Conservation (phyloP, 2,797 vertebrate species). For the Sternotherus odoratus region DNA sequence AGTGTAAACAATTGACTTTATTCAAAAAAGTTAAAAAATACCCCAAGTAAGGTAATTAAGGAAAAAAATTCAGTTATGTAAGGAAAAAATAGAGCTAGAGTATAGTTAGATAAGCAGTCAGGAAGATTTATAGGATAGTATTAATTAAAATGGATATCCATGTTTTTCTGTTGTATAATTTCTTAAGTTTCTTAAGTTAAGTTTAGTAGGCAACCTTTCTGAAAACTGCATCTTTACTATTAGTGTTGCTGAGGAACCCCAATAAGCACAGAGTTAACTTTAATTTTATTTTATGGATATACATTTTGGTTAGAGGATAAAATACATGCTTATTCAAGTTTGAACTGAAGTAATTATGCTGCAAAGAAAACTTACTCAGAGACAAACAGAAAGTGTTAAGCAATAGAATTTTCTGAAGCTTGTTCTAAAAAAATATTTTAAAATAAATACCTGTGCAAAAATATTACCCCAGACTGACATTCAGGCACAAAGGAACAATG, state of each 20-base stretch:
- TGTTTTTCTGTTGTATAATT: background rate
- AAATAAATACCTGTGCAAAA: background rate
- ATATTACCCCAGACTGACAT: background rate
- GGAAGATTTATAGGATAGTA: fast-evolving
- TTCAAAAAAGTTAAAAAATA: background rate
- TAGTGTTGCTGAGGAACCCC: background rate
- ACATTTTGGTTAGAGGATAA: background rate
- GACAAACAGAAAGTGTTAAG: background rate
- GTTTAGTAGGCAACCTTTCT: background rate
- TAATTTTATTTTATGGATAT: background rate
- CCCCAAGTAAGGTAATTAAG: background rate
- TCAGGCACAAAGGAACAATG: background rate
- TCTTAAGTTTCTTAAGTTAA: background rate
- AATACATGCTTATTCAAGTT: background rate
- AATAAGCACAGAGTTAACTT: background rate
- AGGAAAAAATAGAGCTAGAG: background rate
- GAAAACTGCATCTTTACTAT: background rate
- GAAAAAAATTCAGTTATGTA: background rate
- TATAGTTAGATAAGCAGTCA: background rate
- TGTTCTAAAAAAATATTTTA: background rate
- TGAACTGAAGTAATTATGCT: background rate
- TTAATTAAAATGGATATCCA: background rate
- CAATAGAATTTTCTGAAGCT: background rate
- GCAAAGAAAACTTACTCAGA: background rate
- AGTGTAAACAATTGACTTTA: background rate